A percentile compares a stretch with the other conserved stretches of the same genome.
phyloP scores from a whole-genome alignment of 2,113 vertebrate genomes.

The Notothenia coriiceps region DNA sequence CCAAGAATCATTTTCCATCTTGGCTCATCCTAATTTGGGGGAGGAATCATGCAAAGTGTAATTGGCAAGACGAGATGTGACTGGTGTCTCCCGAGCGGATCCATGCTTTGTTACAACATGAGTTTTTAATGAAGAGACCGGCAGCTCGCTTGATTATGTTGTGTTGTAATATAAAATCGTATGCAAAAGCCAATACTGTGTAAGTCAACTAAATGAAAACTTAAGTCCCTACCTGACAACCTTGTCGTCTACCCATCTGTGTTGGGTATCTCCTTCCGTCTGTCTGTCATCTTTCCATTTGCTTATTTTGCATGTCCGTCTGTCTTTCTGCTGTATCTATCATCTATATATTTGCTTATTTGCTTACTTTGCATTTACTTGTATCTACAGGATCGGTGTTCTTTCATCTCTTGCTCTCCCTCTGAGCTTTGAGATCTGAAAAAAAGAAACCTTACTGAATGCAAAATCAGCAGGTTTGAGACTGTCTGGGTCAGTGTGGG shows the following conservation, averaged over 20 bases:
- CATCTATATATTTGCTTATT: background rate
- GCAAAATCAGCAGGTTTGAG: conserved; percentile 60
- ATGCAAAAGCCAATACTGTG: conserved; percentile 1
- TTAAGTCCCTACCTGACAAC: conserved; percentile 7
- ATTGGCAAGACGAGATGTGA: conserved; percentile 80
- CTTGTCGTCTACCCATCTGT: conserved; percentile 16
- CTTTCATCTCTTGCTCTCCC: conserved; percentile 19
- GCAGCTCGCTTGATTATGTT: conserved; percentile 63
- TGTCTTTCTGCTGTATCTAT: background rate
- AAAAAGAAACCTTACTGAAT: conserved; percentile 45
- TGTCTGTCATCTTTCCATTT: background rate
- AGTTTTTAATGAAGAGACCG: conserved; percentile 71
- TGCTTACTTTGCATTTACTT: background rate
- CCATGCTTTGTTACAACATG: conserved; percentile 67
- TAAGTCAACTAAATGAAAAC: conserved; percentile 30
- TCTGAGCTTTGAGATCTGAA: conserved; percentile 26
- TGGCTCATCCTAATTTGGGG: conserved; percentile 84
- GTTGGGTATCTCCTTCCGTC: conserved; percentile 1
- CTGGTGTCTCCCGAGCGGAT: conserved; percentile 73
- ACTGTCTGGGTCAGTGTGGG: conserved; percentile 68
- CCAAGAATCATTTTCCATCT: conserved; percentile 86
- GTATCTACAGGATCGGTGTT: background rate
- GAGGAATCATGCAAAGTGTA: conserved; percentile 86
- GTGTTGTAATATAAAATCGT: conserved; percentile 44
- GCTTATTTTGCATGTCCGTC: background rate